These are phyloP conservation scores for Pelvicachromis taeniatus DNA, from an alignment of 2,113 vertebrate genomes.

Conservation along the genomic window DNA sequence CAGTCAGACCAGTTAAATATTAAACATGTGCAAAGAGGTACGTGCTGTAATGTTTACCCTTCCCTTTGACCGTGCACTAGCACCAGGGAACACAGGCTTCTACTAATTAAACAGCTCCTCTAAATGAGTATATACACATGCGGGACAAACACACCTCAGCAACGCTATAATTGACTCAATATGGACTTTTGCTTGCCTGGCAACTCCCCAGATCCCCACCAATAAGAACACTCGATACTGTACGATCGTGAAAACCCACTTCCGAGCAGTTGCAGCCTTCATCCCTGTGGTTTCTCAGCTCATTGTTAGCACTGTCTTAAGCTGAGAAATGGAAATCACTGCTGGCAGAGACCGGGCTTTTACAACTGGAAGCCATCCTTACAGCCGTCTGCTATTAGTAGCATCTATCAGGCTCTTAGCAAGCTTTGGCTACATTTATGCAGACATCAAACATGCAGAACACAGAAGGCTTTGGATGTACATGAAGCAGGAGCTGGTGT, in stretches of 20 bases:
- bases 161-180: slow-evolving; percentile 47
- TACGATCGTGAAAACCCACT: slow-evolving; percentile 41
- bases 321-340: slow-evolving; percentile 20
- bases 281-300: slow-evolving; percentile 54
- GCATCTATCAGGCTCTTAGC: slow-evolving; percentile 27
- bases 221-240: slow-evolving; percentile 36
- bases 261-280: slow-evolving; percentile 26
- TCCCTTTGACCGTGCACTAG: not conserved
- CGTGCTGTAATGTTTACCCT: slow-evolving; percentile 3
- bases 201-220: slow-evolving; percentile 32
- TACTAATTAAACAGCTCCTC: slow-evolving; percentile 31
- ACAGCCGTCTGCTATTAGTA: slow-evolving; percentile 5
- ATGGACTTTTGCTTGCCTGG: slow-evolving; percentile 37
- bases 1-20: slow-evolving; percentile 19
- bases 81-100: not conserved
- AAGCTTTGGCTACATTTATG: not conserved
- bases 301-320: slow-evolving; percentile 40
- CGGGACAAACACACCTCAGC: slow-evolving; percentile 8
- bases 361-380: slow-evolving; percentile 31
- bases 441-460: slow-evolving; percentile 3
- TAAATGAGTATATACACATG: slow-evolving; percentile 7
- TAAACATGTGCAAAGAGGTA: not conserved
- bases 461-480: slow-evolving; percentile 3
- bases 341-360: slow-evolving; percentile 12
- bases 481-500: not conserved